Evolutionary conservation across 92 coral and sea anemone genomes (phyloP), one percentile per base, ranked within the genome.

Genomic region (Pocillopora grandis): DNA sequence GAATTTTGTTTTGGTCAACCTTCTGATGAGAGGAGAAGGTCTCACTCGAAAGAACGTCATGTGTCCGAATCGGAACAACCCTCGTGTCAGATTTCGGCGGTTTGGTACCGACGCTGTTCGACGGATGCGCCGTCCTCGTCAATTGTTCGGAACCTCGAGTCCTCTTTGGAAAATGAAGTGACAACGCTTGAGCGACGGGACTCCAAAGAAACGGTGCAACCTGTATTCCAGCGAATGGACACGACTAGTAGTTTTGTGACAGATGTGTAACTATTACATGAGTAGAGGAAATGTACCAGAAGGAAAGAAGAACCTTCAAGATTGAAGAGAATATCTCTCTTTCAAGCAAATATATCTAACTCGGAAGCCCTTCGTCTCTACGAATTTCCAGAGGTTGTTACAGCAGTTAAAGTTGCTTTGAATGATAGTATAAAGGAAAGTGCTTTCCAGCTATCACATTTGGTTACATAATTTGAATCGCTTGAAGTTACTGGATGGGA

Each of bases 241-340:
- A 93, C 97, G 5, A 83, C 91, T 58, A 93, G 97, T 71, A 93
- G 90, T 70, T 93, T 91, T 86, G 97, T 91, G 37, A 93, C 97
- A 18, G 97, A 93, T 72, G 97, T 93, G 18, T 90, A 57, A 63
- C 10, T 59, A 14, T 42, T 48, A 9, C 11, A 13, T 31, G 20
- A 6, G 13, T 5, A 4, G 62, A 15, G 31, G 21, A 33, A 57
- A 4, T 48, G 6, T n/a, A 35, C 59, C 37, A 35, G 57, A 9
- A 69, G 12, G 52, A 36, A 49, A 31, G 55, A 3, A 19, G 70
- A n/a, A 42, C 12, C 27, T 66, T 14, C 42, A 69, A n/a, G 35
- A 31, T 69, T 69, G 73, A 20, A 74, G 57, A 74, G 37, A 74
- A 76, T 13, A 42, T 42, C 55, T 42, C 35, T 69, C 73, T 31